A percentile compares a stretch with the other conserved stretches of the same genome.
phyloP scores from a whole-genome alignment of 2,888 invertebrate species.

The Papilio elwesi region DNA sequence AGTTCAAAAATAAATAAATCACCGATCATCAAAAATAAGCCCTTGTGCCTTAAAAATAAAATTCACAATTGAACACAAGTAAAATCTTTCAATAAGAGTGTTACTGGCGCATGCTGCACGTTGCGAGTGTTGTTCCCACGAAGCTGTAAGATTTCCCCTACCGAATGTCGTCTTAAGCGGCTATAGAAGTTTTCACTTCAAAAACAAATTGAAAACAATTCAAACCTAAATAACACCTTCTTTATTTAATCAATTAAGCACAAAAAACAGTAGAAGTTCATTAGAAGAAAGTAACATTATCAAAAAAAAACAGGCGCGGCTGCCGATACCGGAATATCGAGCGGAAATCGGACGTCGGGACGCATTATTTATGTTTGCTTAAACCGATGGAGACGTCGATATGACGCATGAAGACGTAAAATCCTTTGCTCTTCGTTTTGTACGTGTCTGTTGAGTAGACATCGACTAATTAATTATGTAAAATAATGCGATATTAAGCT shows the following conservation, averaged over 20 bases:
- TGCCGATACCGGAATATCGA: constrained; percentile 48
- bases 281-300: constrained; percentile 44
- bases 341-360: constrained; percentile 75
- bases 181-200: no score
- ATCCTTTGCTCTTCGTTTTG: constrained; percentile 72
- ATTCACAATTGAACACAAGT: no score
- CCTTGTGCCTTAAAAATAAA: no score
- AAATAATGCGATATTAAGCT: constrained; percentile 80
- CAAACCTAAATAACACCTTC: constrained; percentile 5
- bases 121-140: no score
- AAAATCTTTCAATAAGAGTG: no score
- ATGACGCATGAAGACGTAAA: constrained; percentile 69
- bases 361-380: constrained; percentile 78
- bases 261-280: constrained; percentile 34
- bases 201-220: no score
- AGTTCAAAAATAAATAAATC: no score
- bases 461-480: constrained; percentile 78
- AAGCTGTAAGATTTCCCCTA: no score
- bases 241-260: constrained; percentile 29
- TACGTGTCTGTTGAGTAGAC: constrained; percentile 64
- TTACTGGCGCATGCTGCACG: no score
- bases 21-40: no score
- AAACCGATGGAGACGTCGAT: constrained; percentile 77
- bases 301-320: constrained; percentile 48
- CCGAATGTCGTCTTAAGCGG: no score